Evolutionary conservation across 2,113 vertebrate genomes (phyloP).

Genomic region (Aythya baeri): DNA sequence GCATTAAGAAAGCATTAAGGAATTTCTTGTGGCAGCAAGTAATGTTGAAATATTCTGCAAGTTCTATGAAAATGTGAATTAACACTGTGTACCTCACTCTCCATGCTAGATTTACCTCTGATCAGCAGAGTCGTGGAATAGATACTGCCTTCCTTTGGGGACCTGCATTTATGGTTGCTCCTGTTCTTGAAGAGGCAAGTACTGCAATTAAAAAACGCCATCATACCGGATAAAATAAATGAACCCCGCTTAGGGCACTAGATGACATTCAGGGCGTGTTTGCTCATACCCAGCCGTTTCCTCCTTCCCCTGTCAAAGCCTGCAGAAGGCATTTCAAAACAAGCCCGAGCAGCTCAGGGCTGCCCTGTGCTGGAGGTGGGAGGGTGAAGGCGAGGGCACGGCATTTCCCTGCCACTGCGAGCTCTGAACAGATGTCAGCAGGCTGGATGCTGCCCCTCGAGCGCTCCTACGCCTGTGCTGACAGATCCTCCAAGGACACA

Average conservation of each 20-base stretch:
- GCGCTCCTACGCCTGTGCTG: neutral
- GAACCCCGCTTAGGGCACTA: neutral
- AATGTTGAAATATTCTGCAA: neutral
- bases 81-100: neutral
- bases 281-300: neutral
- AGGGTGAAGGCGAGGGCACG: neutral
- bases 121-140: constrained; percentile 58
- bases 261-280: constrained; percentile 9
- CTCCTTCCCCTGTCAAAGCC: neutral
- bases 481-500: neutral
- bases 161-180: constrained; percentile 63
- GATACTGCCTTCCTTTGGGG: constrained; percentile 72
- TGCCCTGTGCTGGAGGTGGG: neutral
- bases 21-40: neutral
- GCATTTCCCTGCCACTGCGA: neutral
- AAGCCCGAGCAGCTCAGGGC: neutral
- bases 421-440: neutral
- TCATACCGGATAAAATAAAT: neutral
- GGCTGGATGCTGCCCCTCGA: neutral
- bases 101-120: constrained; percentile 58
- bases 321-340: neutral
- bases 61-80: neutral
- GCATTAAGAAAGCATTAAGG: neutral
- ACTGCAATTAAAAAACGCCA: constrained; percentile 35
- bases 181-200: constrained; percentile 66